A percentile compares a stretch with the other conserved stretches of the same genome.
These are phyloP conservation scores for Drosophila paranaensis DNA, from an alignment of 2,888 invertebrate genomes.

Conservation along the genomic window DNA sequence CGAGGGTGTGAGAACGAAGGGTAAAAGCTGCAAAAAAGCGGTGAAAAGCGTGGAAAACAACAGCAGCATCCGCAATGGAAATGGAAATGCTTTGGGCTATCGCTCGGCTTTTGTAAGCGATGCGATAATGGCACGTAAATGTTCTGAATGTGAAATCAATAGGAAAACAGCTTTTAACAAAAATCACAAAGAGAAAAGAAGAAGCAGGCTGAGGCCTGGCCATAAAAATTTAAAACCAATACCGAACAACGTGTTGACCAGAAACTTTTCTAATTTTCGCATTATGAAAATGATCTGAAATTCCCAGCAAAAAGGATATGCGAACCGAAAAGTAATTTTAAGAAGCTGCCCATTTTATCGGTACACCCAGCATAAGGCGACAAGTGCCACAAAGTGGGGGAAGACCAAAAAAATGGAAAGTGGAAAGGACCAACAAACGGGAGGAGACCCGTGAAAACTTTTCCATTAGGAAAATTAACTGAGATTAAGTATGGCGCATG, in stretches of 20 bases:
- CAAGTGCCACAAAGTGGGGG: slow-evolving; percentile 37
- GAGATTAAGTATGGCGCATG: slow-evolving; percentile 79
- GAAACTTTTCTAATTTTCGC: slow-evolving; percentile 79
- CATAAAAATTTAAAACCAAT: slow-evolving; percentile 62
- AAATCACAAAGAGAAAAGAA: neutral
- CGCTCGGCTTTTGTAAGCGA: slow-evolving; percentile 64
- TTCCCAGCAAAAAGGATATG: slow-evolving; percentile 12
- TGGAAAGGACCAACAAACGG: slow-evolving; percentile 28
- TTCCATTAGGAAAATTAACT: slow-evolving; percentile 83
- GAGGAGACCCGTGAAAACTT: slow-evolving; percentile 72
- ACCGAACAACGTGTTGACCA: slow-evolving; percentile 24
- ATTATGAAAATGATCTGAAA: slow-evolving; percentile 76
- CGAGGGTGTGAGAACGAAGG: neutral
- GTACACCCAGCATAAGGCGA: slow-evolving; percentile 28
- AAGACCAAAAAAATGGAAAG: slow-evolving; percentile 27
- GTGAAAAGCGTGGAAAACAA: slow-evolving; percentile 42
- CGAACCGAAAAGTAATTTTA: slow-evolving; percentile 43
- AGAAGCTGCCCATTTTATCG: slow-evolving; percentile 13
- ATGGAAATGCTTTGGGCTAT: slow-evolving; percentile 57
- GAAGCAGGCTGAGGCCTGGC: neutral
- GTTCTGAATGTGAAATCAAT: slow-evolving; percentile 76
- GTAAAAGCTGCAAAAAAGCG: neutral
- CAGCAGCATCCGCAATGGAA: slow-evolving; percentile 44
- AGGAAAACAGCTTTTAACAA: slow-evolving; percentile 57
- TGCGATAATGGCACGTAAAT: slow-evolving; percentile 73